Percentiles rank a stretch among this genome's conserved stretches.
These are phyloP conservation scores for Rhinogobio ventralis DNA, from an alignment of 2,797 vertebrate species.

Conservation along the genomic window DNA sequence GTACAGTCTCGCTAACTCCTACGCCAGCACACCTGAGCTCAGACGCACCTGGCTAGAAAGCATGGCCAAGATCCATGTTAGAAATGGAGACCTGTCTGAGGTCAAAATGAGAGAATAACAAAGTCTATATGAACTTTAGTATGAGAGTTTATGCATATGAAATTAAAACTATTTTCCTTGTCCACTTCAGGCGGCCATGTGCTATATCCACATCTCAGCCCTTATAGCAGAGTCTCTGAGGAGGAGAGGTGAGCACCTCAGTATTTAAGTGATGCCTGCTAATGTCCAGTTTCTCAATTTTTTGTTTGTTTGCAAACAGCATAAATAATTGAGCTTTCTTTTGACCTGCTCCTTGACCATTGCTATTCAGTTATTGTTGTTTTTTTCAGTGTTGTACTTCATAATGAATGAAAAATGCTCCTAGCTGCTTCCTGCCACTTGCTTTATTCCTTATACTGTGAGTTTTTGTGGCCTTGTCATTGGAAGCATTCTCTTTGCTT, in stretches of 20 bases:
- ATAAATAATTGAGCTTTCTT: neutral
- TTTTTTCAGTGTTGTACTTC: conserved; percentile 10
- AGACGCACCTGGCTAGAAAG: conserved; percentile 90
- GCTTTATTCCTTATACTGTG: conserved; percentile 10
- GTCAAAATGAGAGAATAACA: conserved; percentile 63
- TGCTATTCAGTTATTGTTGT: conserved; percentile 11
- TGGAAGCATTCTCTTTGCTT: neutral
- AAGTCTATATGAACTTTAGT: neutral
- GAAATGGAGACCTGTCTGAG: conserved; percentile 90
- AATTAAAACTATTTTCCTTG: neutral
- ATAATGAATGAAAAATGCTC: neutral
- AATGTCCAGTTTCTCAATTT: neutral
- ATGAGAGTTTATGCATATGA: neutral
- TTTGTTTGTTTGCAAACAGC: neutral
- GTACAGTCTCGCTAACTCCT: conserved; percentile 90
- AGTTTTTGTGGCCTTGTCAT: conserved; percentile 17
- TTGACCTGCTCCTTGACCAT: neutral
- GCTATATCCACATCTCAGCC: conserved; percentile 97
- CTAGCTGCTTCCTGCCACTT: neutral
- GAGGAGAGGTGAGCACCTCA: conserved; percentile 88
- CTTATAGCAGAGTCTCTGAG: conserved; percentile 97
- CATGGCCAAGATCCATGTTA: conserved; percentile 90
- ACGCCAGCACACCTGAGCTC: conserved; percentile 88
- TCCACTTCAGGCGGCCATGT: conserved; percentile 91
- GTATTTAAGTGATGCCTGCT: conserved; percentile 5